These are phyloP conservation scores for Caenorhabditis auriculariae DNA, from an alignment of 2,888 invertebrate species.

Conservation along the genomic window DNA sequence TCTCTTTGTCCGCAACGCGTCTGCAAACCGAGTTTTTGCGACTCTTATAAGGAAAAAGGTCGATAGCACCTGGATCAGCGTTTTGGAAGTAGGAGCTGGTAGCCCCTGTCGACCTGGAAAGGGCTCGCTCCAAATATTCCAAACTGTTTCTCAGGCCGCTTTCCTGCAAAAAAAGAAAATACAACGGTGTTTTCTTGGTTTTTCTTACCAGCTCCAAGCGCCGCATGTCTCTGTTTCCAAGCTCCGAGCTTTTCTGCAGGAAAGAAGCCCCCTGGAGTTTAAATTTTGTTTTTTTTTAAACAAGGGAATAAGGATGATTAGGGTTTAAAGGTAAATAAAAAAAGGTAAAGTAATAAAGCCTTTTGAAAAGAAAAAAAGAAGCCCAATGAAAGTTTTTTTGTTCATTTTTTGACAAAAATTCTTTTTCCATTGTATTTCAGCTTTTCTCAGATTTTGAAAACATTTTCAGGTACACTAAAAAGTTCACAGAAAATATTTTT, in stretches of 20 bases:
- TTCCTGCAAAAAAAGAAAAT: not conserved
- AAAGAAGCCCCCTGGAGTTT: no score
- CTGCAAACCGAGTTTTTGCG: conserved; percentile 12
- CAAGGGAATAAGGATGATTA: no score
- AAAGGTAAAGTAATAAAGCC: no score
- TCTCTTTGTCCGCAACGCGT: conserved; percentile 32
- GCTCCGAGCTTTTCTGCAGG: not conserved
- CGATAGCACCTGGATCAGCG: not conserved
- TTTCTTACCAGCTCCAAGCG: not conserved
- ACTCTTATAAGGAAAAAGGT: not conserved
- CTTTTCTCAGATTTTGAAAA: no score
- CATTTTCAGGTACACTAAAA: no score
- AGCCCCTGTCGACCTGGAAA: not conserved
- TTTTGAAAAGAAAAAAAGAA: no score
- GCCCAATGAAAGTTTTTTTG: no score
- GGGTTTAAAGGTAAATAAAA: no score
- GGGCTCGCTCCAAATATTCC: not conserved
- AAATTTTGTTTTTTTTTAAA: no score
- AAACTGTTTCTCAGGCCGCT: not conserved
- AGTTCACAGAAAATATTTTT: no score
- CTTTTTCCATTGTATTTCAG: no score
- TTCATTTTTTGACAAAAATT: no score
- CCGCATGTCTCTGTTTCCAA: not conserved
- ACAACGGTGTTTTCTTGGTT: not conserved
- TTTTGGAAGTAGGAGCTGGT: not conserved